Conservation (phyloP, 2,888 invertebrate species). For the Agrochola lota region DNA sequence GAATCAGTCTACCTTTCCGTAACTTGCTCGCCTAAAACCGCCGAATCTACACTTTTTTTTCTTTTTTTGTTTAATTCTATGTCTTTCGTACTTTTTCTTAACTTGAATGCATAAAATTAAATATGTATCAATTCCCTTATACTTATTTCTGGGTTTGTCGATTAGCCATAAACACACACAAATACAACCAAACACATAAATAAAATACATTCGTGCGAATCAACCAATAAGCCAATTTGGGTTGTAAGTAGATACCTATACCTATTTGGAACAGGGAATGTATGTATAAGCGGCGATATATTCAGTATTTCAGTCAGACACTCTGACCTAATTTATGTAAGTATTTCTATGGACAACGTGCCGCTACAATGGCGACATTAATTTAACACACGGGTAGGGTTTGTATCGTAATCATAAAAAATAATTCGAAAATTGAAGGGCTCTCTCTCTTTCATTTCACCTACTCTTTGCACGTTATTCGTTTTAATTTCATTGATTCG, state of each 20-base stretch:
- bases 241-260: neutral
- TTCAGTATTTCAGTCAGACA: neutral
- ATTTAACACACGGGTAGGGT: neutral
- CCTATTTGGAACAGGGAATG: neutral
- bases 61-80: no score
- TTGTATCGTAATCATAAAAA: neutral
- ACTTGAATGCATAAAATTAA: no score
- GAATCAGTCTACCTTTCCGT: neutral
- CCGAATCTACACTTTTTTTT: no score
- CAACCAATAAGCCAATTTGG: neutral
- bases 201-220: no score
- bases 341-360: neutral
- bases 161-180: no score
- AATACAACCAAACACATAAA: no score
- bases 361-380: neutral
- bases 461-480: neutral
- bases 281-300: neutral
- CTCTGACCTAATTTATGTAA: neutral
- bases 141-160: no score
- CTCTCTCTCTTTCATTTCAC: neutral
- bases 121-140: no score
- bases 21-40: no score
- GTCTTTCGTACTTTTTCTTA: no score
- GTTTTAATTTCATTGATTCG: neutral
- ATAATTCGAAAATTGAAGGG: neutral